Evolutionary conservation across 2,797 vertebrate species (phyloP).

Genomic region (Eulemur mongoz): DNA sequence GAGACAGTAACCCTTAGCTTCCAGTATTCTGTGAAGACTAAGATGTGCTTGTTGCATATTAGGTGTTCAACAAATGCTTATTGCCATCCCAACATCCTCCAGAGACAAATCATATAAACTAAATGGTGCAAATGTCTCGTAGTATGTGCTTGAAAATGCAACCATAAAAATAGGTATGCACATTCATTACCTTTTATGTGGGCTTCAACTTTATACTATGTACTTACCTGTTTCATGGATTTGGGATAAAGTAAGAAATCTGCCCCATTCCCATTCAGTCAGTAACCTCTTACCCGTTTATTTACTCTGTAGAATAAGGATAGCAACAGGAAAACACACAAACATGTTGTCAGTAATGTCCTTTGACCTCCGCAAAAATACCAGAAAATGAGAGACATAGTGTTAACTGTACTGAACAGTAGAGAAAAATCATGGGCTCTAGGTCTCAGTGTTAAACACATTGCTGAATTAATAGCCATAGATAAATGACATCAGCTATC

Average conservation of each 20-base stretch:
- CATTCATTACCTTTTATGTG: not conserved
- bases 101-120: not conserved
- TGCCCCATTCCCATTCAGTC: not conserved
- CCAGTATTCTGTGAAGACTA: not conserved
- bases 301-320: not conserved
- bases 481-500: not conserved
- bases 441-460: not conserved
- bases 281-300: not conserved
- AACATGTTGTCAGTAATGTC: not conserved
- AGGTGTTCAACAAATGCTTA: not conserved
- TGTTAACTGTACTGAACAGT: not conserved
- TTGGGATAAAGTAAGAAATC: not conserved
- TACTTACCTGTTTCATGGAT: not conserved
- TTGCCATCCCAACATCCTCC: not conserved
- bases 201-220: not conserved
- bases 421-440: not conserved
- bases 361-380: not conserved
- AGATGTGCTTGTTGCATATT: not conserved
- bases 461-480: not conserved
- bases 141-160: not conserved
- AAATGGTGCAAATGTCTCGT: not conserved
- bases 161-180: not conserved
- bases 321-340: not conserved
- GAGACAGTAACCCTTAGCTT: not conserved
- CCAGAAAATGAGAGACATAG: not conserved